Evolutionary conservation across 1,140 invertebrate genomes (phyloP), one percentile per base, ranked within the genome.

Genomic region (Drosophila nannoptera): DNA sequence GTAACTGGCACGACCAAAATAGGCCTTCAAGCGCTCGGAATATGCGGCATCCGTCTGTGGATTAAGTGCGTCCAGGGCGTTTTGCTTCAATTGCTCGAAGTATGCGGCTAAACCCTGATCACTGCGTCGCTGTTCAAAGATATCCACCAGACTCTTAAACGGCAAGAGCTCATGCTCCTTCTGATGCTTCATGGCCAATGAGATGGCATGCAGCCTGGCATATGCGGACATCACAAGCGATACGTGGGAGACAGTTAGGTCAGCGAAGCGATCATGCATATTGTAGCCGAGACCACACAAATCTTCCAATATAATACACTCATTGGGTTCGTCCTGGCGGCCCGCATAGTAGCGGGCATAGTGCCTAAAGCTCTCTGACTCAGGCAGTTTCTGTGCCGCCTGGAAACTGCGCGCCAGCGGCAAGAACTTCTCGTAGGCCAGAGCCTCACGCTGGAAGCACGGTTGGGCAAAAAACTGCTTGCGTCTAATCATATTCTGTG

Each of bases 241-340:
- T 4, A 91, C 77, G 66, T 92, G 90, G 2, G 90, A 87, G 14
- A 89, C 55, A 5, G 90, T 81, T 4, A 93, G 68, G 4, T 90
- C 78, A 11, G 77, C 66, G 5, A 89, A 89, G 46, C 91, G 89
- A 66, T 92, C 87, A 43, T 90, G 82, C 67, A 93, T 87, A 9
- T 48, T 35, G 66, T 89, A 93, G 0, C 90, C 90, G 6, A 62
- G 36, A 1, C 69, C 42, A 46, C 87, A 78, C 11, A 93, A 73
- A 82, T 93, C 92, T 75, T 92, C 90, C 55, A 93, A 77, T 29
- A 92, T 76, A 7, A 92, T 90, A 16, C 90, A 80, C 82, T 92
- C 91, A 42, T 91, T 69, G 6, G 77, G 66, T 32, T 89, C 77
- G 45, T 90, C 87, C 8, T 43, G 65, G 5, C 78, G 70, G 0